Conservation (phyloP, 2,888 invertebrate genomes). For the Pocota personata region DNA sequence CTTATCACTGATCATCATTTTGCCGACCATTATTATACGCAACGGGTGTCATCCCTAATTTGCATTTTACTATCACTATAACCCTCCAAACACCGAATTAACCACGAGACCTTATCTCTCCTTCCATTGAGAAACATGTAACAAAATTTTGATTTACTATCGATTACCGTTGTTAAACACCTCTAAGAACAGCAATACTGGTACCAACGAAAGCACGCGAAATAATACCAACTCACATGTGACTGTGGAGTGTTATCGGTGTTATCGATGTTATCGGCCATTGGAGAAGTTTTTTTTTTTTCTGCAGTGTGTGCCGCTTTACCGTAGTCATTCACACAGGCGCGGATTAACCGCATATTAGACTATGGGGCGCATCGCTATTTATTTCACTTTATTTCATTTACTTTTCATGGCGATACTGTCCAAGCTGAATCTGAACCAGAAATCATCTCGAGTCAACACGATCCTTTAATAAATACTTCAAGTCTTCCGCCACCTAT, state of each 20-base stretch:
- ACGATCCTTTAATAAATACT: too few relatives aligned
- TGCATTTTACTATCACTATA: conserved; percentile 20
- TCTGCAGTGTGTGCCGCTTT: not conserved
- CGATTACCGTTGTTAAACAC: conserved; percentile 33
- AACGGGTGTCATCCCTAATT: conserved; percentile 20
- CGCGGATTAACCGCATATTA: not conserved
- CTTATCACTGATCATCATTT: not conserved
- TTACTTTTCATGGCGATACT: too few relatives aligned
- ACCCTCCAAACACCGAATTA: not conserved
- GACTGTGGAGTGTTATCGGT: conserved; percentile 2
- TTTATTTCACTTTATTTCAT: too few relatives aligned
- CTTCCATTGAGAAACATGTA: not conserved
- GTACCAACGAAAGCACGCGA: conserved; percentile 8
- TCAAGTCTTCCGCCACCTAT: too few relatives aligned
- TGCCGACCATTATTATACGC: not conserved
- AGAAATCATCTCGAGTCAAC: too few relatives aligned
- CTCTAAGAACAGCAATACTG: not conserved
- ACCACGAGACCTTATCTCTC: not conserved
- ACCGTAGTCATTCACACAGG: not conserved
- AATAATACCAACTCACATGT: not conserved
- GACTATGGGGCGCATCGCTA: too few relatives aligned
- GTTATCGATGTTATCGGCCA: too few relatives aligned
- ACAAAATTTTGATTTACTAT: conserved; percentile 13
- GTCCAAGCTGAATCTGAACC: too few relatives aligned
- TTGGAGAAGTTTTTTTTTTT: not conserved